A percentile compares a stretch with the other conserved stretches of the same genome.
These are phyloP conservation scores for Microcebus griseorufus DNA, from an alignment of 2,113 vertebrate genomes.

Conservation along the genomic window DNA sequence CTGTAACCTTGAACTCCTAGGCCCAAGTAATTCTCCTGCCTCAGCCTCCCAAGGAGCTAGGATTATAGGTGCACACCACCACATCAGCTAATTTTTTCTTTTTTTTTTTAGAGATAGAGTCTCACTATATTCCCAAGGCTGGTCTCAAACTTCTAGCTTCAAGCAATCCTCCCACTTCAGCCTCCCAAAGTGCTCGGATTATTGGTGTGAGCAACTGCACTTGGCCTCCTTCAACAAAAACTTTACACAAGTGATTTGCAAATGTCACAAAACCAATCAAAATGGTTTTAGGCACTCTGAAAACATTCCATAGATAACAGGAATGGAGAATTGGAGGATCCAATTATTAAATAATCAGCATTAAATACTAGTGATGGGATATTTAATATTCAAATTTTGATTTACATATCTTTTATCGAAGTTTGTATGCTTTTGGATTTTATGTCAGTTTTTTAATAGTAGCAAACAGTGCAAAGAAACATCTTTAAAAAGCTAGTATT, in stretches of 20 bases:
- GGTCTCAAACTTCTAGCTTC: too few relatives aligned
- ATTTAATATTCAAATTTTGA: constrained; percentile 25
- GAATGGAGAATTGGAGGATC: background rate
- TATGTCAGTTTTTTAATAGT: background rate
- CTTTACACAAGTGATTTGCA: background rate
- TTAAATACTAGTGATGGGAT: background rate
- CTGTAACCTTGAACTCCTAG: too few relatives aligned
- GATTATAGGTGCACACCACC: too few relatives aligned
- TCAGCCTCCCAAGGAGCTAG: too few relatives aligned
- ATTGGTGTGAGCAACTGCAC: too few relatives aligned
- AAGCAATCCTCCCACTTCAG: too few relatives aligned
- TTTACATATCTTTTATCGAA: background rate
- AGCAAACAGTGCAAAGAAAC: background rate
- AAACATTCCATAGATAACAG: background rate
- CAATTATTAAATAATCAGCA: background rate
- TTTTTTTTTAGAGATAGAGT: background rate
- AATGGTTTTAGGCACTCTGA: background rate
- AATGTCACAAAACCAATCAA: background rate
- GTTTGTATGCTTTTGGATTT: background rate
- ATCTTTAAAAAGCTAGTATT: background rate
- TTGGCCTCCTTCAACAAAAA: background rate
- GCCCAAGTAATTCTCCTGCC: too few relatives aligned
- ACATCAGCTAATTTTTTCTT: background rate
- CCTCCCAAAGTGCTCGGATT: too few relatives aligned
- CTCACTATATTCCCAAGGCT: too few relatives aligned